Evolutionary conservation across 2,797 vertebrate genomes (phyloP).

Genomic region (Holocentrus rufus): DNA sequence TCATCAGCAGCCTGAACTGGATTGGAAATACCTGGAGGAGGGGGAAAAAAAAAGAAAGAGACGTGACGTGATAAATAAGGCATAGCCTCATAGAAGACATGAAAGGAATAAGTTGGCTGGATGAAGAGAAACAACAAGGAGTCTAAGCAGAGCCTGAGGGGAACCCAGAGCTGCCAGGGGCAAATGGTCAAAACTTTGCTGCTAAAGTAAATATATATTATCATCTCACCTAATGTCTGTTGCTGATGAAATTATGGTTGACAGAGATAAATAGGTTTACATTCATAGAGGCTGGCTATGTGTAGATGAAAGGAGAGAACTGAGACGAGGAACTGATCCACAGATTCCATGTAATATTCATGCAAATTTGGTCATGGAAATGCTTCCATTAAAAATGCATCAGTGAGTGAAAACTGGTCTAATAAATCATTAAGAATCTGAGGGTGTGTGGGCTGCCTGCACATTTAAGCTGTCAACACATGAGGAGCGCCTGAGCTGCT

Average conservation of each 20-base stretch:
- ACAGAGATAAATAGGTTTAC: not conserved
- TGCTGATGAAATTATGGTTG: not conserved
- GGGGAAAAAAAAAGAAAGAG: not conserved
- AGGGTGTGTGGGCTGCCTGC: not conserved
- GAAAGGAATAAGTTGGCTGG: not conserved
- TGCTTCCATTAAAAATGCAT: constrained; percentile 9
- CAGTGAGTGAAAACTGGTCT: not conserved
- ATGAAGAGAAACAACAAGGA: not conserved
- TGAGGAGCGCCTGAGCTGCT: too few species aligned
- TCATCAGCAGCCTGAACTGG: constrained; percentile 85
- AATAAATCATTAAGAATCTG: constrained; percentile 18
- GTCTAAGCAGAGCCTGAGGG: too few species aligned
- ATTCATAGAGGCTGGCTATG: not conserved
- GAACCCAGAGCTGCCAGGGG: too few species aligned
- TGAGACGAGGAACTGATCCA: not conserved
- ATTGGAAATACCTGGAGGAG: constrained; percentile 83
- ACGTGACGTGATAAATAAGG: not conserved
- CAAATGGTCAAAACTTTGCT: not conserved
- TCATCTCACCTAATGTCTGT: not conserved
- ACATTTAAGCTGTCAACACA: too few species aligned
- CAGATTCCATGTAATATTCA: constrained; percentile 6
- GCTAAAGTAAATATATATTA: not conserved
- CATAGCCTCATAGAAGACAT: not conserved
- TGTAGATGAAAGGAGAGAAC: not conserved
- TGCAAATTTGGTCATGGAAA: not conserved